Percentiles rank a stretch among this genome's conserved stretches.
Conservation (phyloP, 2,888 invertebrate genomes). For the Encarsia formosa region DNA sequence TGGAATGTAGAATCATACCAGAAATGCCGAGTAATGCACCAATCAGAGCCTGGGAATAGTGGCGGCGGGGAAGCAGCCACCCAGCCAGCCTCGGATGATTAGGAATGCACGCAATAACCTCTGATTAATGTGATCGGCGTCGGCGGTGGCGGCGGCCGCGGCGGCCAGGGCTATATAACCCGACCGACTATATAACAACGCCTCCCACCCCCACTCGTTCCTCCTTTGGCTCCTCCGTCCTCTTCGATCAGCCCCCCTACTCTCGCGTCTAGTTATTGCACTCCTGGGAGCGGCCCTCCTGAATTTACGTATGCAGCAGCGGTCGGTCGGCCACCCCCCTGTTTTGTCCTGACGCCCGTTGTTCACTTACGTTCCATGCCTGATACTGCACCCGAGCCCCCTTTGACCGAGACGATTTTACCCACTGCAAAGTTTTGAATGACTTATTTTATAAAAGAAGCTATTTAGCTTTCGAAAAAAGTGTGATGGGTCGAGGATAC, state of each 20-base stretch:
- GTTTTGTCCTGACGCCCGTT: too few species aligned
- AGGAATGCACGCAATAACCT: conserved; percentile 53
- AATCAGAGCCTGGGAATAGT: conserved; percentile 52
- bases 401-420: too few species aligned
- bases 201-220: neutral
- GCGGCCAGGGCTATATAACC: neutral
- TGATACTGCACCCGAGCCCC: too few species aligned
- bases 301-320: too few species aligned
- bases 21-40: conserved; percentile 53
- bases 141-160: conserved; percentile 27
- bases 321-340: too few species aligned
- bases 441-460: too few species aligned
- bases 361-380: too few species aligned
- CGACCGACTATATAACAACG: conserved; percentile 2
- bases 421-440: too few species aligned
- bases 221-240: conserved; percentile 7
- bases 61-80: conserved; percentile 37
- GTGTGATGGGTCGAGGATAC: too few species aligned
- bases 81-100: conserved; percentile 51
- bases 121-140: conserved; percentile 53
- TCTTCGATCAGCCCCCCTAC: neutral
- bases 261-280: too few species aligned
- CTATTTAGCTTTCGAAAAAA: too few species aligned
- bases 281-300: too few species aligned
- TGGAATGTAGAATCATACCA: conserved; percentile 52